Evolutionary conservation across 2,888 invertebrate genomes (phyloP).

Genomic region (Trissolcus japonicus): DNA sequence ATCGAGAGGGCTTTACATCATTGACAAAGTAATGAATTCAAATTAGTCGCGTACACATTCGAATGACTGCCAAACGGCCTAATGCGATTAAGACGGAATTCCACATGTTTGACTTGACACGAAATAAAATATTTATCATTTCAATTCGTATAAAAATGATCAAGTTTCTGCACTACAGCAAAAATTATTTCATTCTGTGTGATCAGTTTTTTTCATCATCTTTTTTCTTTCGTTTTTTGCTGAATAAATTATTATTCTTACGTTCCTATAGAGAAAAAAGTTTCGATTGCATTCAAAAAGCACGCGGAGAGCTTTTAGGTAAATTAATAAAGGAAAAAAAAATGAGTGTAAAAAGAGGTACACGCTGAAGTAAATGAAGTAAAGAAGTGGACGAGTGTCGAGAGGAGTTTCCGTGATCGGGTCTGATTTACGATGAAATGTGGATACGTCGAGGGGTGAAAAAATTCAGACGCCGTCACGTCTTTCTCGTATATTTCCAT

Average conservation of each 20-base stretch:
- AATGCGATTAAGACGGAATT: conserved; percentile 36
- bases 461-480: conserved; percentile 44
- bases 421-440: conserved; percentile 50
- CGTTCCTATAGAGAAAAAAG: neutral
- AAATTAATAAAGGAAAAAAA: conserved; percentile 13
- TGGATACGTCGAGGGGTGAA: conserved; percentile 35
- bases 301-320: conserved; percentile 9
- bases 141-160: too few relatives aligned
- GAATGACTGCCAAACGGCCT: neutral
- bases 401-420: conserved; percentile 42
- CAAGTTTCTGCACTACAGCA: too few relatives aligned
- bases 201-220: too few relatives aligned
- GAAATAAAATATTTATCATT: neutral
- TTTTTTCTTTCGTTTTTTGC: neutral
- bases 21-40: conserved; percentile 37
- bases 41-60: conserved; percentile 20
- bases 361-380: conserved; percentile 19
- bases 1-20: conserved; percentile 18
- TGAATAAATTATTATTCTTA: neutral
- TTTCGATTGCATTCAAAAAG: conserved; percentile 4
- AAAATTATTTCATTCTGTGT: too few relatives aligned
- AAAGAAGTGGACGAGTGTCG: conserved; percentile 35
- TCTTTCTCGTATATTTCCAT: conserved; percentile 49
- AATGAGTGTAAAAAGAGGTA: conserved; percentile 7
- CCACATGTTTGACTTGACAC: conserved; percentile 2